These are phyloP conservation scores for Hartigia nigra DNA, from an alignment of 2,888 invertebrate species.

Conservation along the genomic window DNA sequence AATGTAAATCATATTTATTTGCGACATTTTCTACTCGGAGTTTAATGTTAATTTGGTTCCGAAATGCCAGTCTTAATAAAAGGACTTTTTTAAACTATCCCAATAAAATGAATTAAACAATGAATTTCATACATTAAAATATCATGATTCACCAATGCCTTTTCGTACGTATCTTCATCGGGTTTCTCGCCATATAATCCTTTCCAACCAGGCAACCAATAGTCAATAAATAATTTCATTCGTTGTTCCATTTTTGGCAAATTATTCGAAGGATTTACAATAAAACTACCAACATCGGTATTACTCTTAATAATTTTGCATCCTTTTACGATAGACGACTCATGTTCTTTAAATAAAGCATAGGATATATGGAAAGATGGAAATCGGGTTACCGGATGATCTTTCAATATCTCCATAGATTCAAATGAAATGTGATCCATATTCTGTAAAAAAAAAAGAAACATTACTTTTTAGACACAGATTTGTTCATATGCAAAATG, in stretches of 20 bases:
- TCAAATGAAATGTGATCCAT: conserved; percentile 86
- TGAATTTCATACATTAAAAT: conserved; percentile 72
- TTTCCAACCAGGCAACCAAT: conserved; percentile 72
- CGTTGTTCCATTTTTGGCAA: conserved; percentile 74
- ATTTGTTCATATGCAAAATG: too few species aligned
- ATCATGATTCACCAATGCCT: conserved; percentile 71
- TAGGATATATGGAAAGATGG: conserved; percentile 79
- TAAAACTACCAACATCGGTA: conserved; percentile 68
- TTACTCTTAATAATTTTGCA: conserved; percentile 68
- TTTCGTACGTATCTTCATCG: conserved; percentile 68
- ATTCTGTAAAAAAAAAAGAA: conserved; percentile 67
- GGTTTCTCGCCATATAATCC: conserved; percentile 72
- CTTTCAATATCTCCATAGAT: conserved; percentile 73
- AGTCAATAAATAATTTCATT: conserved; percentile 70
- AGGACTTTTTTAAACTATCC: too few species aligned
- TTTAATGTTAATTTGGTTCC: too few species aligned
- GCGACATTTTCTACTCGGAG: too few species aligned
- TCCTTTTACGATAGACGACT: conserved; percentile 70
- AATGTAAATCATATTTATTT: too few species aligned
- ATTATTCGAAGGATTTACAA: conserved; percentile 75
- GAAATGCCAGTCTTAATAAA: too few species aligned
- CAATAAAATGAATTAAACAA: not conserved
- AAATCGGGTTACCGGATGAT: conserved; percentile 79
- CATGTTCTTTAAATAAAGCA: conserved; percentile 72
- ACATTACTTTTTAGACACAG: too few species aligned